A percentile compares a stretch with the other conserved stretches of the same genome.
Evolutionary conservation across 2,888 invertebrate species (phyloP).

Genomic region (Alloplasta piceator): DNA sequence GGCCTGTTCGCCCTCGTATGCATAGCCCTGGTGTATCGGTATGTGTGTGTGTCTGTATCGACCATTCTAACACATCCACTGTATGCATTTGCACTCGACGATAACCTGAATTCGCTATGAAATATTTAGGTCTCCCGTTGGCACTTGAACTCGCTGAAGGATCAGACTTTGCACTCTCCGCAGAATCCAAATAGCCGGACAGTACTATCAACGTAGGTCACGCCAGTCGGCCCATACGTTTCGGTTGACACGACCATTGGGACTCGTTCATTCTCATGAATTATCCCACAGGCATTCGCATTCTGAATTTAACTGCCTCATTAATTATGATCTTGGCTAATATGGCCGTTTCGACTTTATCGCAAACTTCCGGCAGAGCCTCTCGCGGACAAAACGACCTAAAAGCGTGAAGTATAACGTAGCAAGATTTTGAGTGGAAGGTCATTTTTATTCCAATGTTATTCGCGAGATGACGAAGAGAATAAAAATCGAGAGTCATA

Average conservation of each 20-base stretch:
- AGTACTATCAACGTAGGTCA: not conserved
- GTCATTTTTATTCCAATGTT: too few relatives aligned
- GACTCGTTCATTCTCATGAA: conserved; percentile 42
- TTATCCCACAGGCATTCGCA: not conserved
- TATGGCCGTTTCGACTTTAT: not conserved
- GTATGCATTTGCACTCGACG: not conserved
- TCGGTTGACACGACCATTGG: conserved; percentile 17
- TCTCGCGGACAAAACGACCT: too few relatives aligned
- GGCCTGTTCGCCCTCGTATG: too few relatives aligned
- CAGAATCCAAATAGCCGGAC: not conserved
- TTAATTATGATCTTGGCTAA: conserved; percentile 15
- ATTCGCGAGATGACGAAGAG: not conserved
- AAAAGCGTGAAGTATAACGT: too few relatives aligned
- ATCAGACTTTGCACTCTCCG: conserved; percentile 44
- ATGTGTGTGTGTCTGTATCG: too few relatives aligned
- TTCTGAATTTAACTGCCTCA: conserved; percentile 14
- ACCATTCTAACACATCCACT: too few relatives aligned
- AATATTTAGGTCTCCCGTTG: conserved; percentile 17
- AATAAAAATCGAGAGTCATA: too few relatives aligned
- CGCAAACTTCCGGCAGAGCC: too few relatives aligned
- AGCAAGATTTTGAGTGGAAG: too few relatives aligned
- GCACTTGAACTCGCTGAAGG: conserved; percentile 17
- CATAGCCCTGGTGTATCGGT: too few relatives aligned
- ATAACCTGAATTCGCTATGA: conserved; percentile 34
- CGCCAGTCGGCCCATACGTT: not conserved